A percentile compares a stretch with the other conserved stretches of the same genome.
These are phyloP conservation scores for Zhuqinia jingwanae DNA, from an alignment of 2,888 invertebrate genomes.

Conservation along the genomic window DNA sequence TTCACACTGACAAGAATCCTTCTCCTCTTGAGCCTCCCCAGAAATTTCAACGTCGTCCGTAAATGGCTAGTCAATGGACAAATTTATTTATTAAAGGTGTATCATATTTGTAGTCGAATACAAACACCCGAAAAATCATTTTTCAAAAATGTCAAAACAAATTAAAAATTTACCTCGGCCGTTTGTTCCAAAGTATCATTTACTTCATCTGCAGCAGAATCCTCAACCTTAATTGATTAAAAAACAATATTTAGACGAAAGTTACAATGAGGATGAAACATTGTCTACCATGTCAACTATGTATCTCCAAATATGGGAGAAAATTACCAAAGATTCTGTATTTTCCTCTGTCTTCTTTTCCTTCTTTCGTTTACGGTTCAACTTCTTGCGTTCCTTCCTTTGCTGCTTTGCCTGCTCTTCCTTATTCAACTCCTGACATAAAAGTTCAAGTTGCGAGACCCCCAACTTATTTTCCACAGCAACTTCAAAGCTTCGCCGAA, in stretches of 20 bases:
- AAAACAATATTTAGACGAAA: no score
- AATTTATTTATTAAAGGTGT: no score
- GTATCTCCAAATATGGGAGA: no score
- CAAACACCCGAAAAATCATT: no score
- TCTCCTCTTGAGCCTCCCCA: slow-evolving; percentile 48
- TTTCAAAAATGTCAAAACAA: no score
- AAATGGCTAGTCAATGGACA: slow-evolving; percentile 35
- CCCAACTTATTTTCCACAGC: slow-evolving; percentile 94
- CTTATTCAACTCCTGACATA: slow-evolving; percentile 93
- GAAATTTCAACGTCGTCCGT: slow-evolving; percentile 38
- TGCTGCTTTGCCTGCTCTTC: slow-evolving; percentile 93
- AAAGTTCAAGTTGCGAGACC: slow-evolving; percentile 91
- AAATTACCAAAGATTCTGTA: slow-evolving; percentile 53
- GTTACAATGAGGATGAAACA: neutral
- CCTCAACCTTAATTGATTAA: slow-evolving; percentile 10
- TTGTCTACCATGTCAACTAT: neutral
- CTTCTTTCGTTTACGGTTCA: slow-evolving; percentile 86
- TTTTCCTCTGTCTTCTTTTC: slow-evolving; percentile 82
- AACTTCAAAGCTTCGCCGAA: slow-evolving; percentile 93
- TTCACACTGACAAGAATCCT: slow-evolving; percentile 71
- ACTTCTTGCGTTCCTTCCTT: slow-evolving; percentile 92
- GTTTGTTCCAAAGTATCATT: slow-evolving; percentile 57
- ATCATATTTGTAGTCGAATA: no score
- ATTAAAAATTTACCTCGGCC: slow-evolving; percentile 29
- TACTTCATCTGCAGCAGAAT: slow-evolving; percentile 12